Conservation (phyloP, 2,113 vertebrate genomes). For the Halcyon senegalensis region DNA sequence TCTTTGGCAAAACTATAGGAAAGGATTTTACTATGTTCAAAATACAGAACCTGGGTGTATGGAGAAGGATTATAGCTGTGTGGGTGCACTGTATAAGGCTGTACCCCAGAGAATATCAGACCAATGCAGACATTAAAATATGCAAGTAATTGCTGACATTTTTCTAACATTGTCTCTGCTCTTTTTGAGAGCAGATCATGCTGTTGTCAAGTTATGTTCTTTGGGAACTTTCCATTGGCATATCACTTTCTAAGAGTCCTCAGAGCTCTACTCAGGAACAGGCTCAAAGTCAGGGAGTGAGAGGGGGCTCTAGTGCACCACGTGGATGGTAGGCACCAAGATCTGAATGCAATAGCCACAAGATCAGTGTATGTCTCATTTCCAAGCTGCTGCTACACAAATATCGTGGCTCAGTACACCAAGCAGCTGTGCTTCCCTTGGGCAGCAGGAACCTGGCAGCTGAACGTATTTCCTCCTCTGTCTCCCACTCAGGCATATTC, state of each 20-base stretch:
- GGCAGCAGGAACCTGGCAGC: conserved; percentile 35
- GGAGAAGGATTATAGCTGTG: background rate
- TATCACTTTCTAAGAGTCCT: background rate
- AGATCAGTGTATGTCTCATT: accelerated
- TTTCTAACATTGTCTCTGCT: background rate
- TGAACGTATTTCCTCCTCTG: background rate
- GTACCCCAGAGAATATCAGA: background rate
- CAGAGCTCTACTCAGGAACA: background rate
- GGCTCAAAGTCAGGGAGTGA: background rate
- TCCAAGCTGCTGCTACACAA: background rate
- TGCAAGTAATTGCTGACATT: background rate
- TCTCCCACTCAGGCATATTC: background rate
- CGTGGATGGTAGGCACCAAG: accelerated
- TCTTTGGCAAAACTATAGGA: background rate
- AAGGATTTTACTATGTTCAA: background rate
- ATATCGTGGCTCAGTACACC: background rate
- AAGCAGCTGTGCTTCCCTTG: conserved; percentile 20
- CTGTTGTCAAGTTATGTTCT: background rate
- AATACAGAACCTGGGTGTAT: background rate
- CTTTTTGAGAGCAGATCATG: background rate
- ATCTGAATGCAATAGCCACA: background rate
- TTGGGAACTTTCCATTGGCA: background rate
- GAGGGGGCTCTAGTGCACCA: accelerated
- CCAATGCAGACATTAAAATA: background rate
- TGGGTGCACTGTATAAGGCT: background rate